Evolutionary conservation across 2,113 vertebrate genomes (phyloP), one percentile per base, ranked within the genome.

Genomic region (Gambusia affinis): DNA sequence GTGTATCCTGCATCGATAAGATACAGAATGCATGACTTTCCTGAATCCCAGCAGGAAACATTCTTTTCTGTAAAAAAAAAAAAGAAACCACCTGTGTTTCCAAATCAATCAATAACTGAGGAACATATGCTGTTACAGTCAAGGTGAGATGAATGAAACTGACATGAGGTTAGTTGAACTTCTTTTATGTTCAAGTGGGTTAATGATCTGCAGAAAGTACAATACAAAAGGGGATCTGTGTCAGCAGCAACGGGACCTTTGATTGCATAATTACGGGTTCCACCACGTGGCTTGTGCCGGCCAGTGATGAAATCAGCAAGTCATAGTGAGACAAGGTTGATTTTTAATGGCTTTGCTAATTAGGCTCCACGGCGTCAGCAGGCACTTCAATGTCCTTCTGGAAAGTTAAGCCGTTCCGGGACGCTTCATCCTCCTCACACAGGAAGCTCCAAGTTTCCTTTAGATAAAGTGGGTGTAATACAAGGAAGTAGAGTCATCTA

Each of bases 291-390:
- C 5, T 17, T 22, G 51, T 57, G 8, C 22, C 51, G 22, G 22
- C 22, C 51, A 57, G 51, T 57, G 51, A 57, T 11, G 51, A 76
- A 89, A 90, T 2, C 2, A 57, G 72, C 78, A 83, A 89, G 87
- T 88, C 88, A 89, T 27, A 2, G 68, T 82, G 81, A 82, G 30
- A 80, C 63, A 61, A 30, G 10, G 22, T 30, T 60, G 77, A 76
- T 37, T 60, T 68, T 30, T 39, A 29, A 88, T 62, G 29, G 60
- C 15, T 73, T 33, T 29, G 2, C 4, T 74, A 60, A 74, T 57
- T 39, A 60, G 17, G 33, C 29, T 4, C 1, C 1, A 0, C 4
- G 0, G 51, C 8, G 8, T 57, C 24, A 44, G 60, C 0, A 1
- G 60, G 30, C 64, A 22, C 29, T 74, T 19, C 0, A 15, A 12